phyloP scores from a whole-genome alignment of 2,888 invertebrate species.

The Mythimna lalbum region DNA sequence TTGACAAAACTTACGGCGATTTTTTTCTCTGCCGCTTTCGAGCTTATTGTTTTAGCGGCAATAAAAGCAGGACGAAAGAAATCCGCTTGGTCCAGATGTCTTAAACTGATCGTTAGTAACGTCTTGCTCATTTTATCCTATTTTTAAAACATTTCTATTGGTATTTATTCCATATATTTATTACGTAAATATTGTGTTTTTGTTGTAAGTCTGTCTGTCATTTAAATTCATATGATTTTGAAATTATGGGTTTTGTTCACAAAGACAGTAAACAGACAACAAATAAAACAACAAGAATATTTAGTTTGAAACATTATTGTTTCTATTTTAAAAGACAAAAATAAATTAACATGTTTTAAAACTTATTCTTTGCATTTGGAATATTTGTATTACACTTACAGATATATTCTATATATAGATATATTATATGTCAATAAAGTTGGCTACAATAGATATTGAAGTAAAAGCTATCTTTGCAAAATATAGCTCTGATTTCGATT shows the following conservation, averaged over 20 bases:
- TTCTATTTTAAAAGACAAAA: too few relatives aligned
- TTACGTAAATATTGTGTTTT: constrained; percentile 53
- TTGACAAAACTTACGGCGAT: constrained; percentile 70
- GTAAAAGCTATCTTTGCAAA: constrained; percentile 13
- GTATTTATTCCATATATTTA: too few relatives aligned
- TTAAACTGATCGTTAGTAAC: constrained; percentile 33
- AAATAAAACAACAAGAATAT: not conserved
- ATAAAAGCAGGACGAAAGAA: constrained; percentile 39
- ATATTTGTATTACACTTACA: too few relatives aligned
- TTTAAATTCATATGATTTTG: constrained; percentile 9
- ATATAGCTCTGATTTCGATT: not conserved
- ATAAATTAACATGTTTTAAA: not conserved
- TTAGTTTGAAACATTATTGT: not conserved
- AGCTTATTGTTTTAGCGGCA: constrained; percentile 56
- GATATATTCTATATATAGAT: too few relatives aligned
- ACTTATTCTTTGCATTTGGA: not conserved
- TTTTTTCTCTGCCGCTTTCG: constrained; percentile 65
- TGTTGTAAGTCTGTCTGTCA: constrained; percentile 3
- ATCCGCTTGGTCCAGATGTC: constrained; percentile 36
- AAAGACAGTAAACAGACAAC: not conserved
- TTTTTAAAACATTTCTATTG: constrained; percentile 23
- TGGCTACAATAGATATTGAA: not conserved
- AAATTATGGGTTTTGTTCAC: constrained; percentile 8
- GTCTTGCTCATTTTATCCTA: constrained; percentile 61
- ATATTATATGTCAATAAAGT: too few relatives aligned